phyloP scores from a whole-genome alignment of 2,797 vertebrate species.

The Hydrophis major region DNA sequence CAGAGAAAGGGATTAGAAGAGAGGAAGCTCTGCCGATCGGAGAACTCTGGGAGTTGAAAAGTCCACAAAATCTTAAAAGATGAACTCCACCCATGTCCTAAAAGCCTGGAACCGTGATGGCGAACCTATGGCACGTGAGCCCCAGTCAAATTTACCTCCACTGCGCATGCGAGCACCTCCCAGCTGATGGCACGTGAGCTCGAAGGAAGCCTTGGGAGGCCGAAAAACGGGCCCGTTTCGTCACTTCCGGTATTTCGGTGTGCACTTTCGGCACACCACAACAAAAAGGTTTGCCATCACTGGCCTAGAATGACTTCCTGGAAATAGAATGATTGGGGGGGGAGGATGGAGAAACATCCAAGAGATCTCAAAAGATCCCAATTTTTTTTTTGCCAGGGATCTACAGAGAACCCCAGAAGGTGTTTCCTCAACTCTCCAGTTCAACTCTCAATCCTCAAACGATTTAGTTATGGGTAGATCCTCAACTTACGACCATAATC shows the following conservation, averaged over 20 bases:
- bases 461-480: not conserved
- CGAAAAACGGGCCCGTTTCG: too few relatives aligned
- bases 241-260: too few relatives aligned
- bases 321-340: not conserved
- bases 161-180: too few relatives aligned
- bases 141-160: too few relatives aligned
- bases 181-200: too few relatives aligned
- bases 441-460: not conserved
- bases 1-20: too few relatives aligned
- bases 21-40: too few relatives aligned
- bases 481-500: too few relatives aligned
- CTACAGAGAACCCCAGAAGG: not conserved
- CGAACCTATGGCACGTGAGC: too few relatives aligned
- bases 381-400: not conserved
- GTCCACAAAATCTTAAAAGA: not conserved
- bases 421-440: not conserved
- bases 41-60: not conserved
- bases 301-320: not conserved
- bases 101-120: not conserved
- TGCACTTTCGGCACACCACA: too few relatives aligned
- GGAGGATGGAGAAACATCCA: not conserved
- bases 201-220: too few relatives aligned
- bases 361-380: not conserved
- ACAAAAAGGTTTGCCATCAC: too few relatives aligned
- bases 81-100: not conserved